Evolutionary conservation across 2,888 invertebrate genomes (phyloP).

Genomic region (Drosophila neonasuta): DNA sequence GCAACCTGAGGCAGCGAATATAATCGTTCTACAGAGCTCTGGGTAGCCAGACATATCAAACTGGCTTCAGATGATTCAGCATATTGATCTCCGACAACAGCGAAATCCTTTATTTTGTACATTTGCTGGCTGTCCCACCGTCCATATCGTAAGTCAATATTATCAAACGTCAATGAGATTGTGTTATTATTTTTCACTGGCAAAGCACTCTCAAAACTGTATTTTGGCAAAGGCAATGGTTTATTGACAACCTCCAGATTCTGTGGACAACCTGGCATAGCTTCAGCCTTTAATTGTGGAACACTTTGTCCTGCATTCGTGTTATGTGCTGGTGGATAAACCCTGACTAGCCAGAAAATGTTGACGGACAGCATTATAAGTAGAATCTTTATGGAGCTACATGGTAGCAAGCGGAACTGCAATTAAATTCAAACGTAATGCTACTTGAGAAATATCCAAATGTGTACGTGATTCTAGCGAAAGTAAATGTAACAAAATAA

Average conservation of each 20-base stretch:
- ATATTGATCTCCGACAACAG: conserved; percentile 87
- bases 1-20: conserved; percentile 90
- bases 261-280: conserved; percentile 37
- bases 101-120: conserved; percentile 89
- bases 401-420: conserved; percentile 51
- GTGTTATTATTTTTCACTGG: conserved; percentile 20
- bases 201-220: conserved; percentile 20
- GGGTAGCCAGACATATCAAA: conserved; percentile 90
- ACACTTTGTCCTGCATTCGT: conserved; percentile 3
- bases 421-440: conserved; percentile 8
- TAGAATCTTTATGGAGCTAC: conserved; percentile 51
- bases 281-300: conserved; percentile 10
- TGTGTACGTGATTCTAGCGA: not conserved
- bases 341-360: conserved; percentile 58
- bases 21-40: conserved; percentile 92
- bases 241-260: conserved; percentile 33
- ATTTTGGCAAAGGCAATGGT: conserved; percentile 26
- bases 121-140: conserved; percentile 88
- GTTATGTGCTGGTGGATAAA: conserved; percentile 47
- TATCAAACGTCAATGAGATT: conserved; percentile 82
- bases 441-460: not conserved
- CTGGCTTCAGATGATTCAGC: conserved; percentile 70
- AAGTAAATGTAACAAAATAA: not conserved
- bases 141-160: conserved; percentile 86
- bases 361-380: conserved; percentile 52